A percentile compares a stretch with the other conserved stretches of the same genome.
phyloP scores from a whole-genome alignment of 2,888 invertebrate genomes.

The Amorpha juglandis region DNA sequence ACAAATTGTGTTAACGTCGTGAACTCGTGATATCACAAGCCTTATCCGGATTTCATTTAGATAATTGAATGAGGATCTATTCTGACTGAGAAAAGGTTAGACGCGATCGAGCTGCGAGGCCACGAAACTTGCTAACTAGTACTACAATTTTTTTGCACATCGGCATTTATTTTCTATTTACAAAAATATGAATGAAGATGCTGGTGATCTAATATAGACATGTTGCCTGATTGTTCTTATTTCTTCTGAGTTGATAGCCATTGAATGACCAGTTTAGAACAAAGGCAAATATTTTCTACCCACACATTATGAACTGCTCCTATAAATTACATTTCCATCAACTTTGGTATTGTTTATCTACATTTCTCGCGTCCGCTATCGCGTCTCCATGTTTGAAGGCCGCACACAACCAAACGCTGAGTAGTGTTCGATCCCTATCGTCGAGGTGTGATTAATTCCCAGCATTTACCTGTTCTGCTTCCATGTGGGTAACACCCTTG shows the following conservation, averaged over 20 bases:
- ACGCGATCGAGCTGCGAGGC: slow-evolving; percentile 51
- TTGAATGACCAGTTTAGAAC: too few species aligned
- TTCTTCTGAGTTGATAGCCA: too few species aligned
- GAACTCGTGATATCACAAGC: slow-evolving; percentile 61
- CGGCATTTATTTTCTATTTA: too few species aligned
- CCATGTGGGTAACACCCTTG: slow-evolving; percentile 57
- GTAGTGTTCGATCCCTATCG: slow-evolving; percentile 65
- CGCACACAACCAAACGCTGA: slow-evolving; percentile 61
- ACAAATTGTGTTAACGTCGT: slow-evolving; percentile 76
- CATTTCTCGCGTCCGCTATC: not conserved
- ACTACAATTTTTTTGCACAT: too few species aligned
- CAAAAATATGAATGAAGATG: too few species aligned
- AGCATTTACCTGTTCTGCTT: slow-evolving; percentile 76
- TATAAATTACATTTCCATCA: not conserved
- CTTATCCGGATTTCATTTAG: slow-evolving; percentile 81
- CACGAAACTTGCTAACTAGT: slow-evolving; percentile 27
- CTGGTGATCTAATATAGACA: too few species aligned
- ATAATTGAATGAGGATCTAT: slow-evolving; percentile 82
- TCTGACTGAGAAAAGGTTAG: slow-evolving; percentile 74
- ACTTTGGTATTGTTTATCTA: not conserved
- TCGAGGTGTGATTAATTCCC: slow-evolving; percentile 78
- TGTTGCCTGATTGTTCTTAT: too few species aligned
- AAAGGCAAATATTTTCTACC: too few species aligned
- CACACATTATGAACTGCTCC: too few species aligned
- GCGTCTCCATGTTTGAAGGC: slow-evolving; percentile 39